These are phyloP conservation scores for Porphyrio hochstetteri DNA, from an alignment of 2,113 vertebrate species.

Conservation along the genomic window DNA sequence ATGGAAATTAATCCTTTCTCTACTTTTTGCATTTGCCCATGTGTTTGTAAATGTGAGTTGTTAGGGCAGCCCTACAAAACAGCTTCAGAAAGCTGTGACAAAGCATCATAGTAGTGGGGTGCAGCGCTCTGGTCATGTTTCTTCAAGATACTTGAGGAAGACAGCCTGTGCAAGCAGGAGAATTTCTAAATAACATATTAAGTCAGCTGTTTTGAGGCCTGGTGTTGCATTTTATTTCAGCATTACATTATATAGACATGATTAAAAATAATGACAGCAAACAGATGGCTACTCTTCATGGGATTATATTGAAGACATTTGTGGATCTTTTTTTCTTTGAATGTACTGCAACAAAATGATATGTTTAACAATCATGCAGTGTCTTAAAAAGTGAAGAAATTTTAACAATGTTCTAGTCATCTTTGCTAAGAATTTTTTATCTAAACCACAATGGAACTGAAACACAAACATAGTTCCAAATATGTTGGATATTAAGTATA, in stretches of 20 bases:
- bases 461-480: constrained; percentile 5
- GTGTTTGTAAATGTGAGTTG: background rate
- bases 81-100: background rate
- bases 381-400: background rate
- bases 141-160: background rate
- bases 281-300: constrained; percentile 43
- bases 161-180: background rate
- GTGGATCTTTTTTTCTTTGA: background rate
- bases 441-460: background rate
- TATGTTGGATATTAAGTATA: constrained; percentile 36
- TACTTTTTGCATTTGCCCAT: background rate
- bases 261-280: constrained; percentile 53
- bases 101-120: background rate
- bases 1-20: background rate
- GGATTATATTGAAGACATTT: constrained; percentile 6
- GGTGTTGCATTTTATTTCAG: constrained; percentile 12
- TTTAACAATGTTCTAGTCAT: background rate
- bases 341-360: background rate
- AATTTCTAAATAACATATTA: background rate
- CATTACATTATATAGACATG: constrained; percentile 5
- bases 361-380: background rate
- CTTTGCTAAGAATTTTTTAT: background rate
- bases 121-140: background rate
- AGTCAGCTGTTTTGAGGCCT: background rate
- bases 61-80: background rate